Evolutionary conservation across 1,140 invertebrate species (phyloP), one percentile per base, ranked within the genome.

Genomic region (Aradophagus sp.): DNA sequence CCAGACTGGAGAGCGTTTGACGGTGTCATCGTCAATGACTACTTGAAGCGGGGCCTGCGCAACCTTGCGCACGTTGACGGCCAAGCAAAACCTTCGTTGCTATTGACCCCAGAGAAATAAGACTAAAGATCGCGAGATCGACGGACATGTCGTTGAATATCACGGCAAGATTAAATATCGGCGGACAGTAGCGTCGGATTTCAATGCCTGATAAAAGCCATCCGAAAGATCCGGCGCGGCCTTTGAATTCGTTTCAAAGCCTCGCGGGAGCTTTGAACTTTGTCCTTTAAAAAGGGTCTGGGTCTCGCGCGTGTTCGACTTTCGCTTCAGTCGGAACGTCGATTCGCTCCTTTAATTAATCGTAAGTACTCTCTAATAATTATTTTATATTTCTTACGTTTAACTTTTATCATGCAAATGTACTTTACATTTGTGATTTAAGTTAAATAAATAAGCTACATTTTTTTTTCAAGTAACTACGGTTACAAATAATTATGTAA

Each of bases 111-210:
- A 48, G 52, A 39, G 44, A 62, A 59, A 45, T 62, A 44, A 72
- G 76, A 44, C 58, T 75, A 50, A 63, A 47, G 42, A 61, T 63
- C 69, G 63, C 58, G 34, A 68, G 58, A 41, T 55, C 14, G 41
- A 19, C 41, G 77, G 42, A 66, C 80, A 80, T 81, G 80, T 72
- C 73, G 56, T 14, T 77, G 80, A 81, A 82, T 82, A 59, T 82
- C 67, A 38, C 63, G 14, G 34, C 56, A 42, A 74, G 80, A 82
- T 82, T 82, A 82, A 73, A 56, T 45, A 36, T 62, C 68, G 35
- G 29, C 42, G 35, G 39, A 63, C 41, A 44, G 38, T 47, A 29
- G 62, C 45, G 42, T 73, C 26, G 38, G 44, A 56, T 72, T 77
- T 80, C 76, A 81, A 81, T 77, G 76, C 76, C 70, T 68, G 75